Percentiles rank a stretch among this genome's conserved stretches.
phyloP scores from a whole-genome alignment of 2,113 vertebrate species.

The Bungarus multicinctus region DNA sequence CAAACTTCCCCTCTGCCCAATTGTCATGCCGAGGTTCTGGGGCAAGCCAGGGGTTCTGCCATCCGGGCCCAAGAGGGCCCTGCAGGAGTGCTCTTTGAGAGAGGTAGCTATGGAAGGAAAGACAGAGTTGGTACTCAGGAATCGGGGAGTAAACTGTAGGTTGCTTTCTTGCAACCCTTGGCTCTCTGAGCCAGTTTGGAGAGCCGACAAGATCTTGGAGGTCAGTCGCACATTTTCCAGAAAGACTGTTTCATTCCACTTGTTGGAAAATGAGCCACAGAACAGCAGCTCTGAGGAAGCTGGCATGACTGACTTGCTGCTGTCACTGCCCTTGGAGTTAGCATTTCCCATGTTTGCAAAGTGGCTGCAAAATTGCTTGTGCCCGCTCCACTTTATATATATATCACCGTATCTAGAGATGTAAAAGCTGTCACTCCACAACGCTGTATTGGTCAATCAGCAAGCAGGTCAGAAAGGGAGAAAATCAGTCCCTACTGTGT shows the following conservation, averaged over 20 bases:
- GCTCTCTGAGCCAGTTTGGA: slow-evolving; percentile 60
- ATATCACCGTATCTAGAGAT: slow-evolving; percentile 48
- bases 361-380: slow-evolving; percentile 49
- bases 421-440: slow-evolving; percentile 54
- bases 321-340: slow-evolving; percentile 58
- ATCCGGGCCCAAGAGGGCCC: slow-evolving; percentile 71
- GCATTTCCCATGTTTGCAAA: slow-evolving; percentile 66
- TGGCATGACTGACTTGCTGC: slow-evolving; percentile 43
- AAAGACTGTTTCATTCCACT: slow-evolving; percentile 74
- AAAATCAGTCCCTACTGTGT: slow-evolving; percentile 73
- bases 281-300: slow-evolving; percentile 65
- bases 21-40: slow-evolving; percentile 87
- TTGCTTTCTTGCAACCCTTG: slow-evolving; percentile 51
- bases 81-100: slow-evolving; percentile 73
- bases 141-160: slow-evolving; percentile 63
- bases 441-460: slow-evolving; percentile 68
- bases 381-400: slow-evolving; percentile 63
- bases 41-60: slow-evolving; percentile 74
- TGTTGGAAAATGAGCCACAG: slow-evolving; percentile 68
- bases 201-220: slow-evolving; percentile 72
- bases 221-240: slow-evolving; percentile 80
- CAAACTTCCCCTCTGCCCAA: slow-evolving; percentile 72
- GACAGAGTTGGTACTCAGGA: slow-evolving; percentile 69
- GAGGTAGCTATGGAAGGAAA: slow-evolving; percentile 74
- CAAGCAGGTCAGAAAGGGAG: slow-evolving; percentile 62